A percentile compares a stretch with the other conserved stretches of the same genome.
Conservation (phyloP, 2,888 invertebrate species). For the Drosophila meridionalis region DNA sequence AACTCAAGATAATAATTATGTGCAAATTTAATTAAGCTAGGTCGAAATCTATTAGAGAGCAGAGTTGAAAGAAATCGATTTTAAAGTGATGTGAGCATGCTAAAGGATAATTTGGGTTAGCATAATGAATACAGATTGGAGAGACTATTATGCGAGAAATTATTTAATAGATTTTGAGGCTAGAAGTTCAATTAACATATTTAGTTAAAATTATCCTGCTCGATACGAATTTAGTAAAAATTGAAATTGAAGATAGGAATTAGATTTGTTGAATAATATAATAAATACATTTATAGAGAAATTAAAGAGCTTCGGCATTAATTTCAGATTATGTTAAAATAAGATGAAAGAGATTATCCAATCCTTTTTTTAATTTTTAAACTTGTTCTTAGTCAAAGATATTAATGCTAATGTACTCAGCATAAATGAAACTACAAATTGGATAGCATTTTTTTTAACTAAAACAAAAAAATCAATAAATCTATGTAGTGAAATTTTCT, state of each 20-base stretch:
- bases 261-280: too few relatives aligned
- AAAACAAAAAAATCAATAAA: not conserved
- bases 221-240: too few relatives aligned
- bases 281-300: too few relatives aligned
- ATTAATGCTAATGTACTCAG: not conserved
- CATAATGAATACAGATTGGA: not conserved
- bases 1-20: constrained; percentile 9
- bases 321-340: too few relatives aligned
- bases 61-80: not conserved
- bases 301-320: too few relatives aligned
- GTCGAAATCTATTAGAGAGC: not conserved
- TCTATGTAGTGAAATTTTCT: not conserved
- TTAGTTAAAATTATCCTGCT: too few relatives aligned
- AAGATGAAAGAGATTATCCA: too few relatives aligned
- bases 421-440: too few relatives aligned
- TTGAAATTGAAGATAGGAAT: too few relatives aligned
- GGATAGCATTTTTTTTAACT: not conserved
- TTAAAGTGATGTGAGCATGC: not conserved
- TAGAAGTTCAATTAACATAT: too few relatives aligned
- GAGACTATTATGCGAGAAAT: not conserved
- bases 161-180: not conserved
- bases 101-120: not conserved
- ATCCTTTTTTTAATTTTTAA: not conserved
- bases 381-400: not conserved
- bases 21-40: not conserved